Evolutionary conservation across 2,797 vertebrate species (phyloP).

Genomic region (Sebastes hopkinsi): DNA sequence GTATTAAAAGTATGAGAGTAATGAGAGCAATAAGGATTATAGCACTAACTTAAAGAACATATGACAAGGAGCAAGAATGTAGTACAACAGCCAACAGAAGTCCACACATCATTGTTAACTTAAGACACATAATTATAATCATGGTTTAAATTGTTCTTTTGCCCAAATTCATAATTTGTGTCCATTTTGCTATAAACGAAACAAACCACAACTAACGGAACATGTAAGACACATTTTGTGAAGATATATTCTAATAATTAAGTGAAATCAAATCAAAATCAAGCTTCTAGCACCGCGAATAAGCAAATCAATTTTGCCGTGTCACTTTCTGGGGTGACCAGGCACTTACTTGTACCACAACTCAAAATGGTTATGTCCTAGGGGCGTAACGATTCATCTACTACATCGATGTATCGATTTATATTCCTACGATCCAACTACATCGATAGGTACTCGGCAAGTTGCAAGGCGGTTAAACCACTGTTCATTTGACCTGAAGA

Average conservation of each 20-base stretch:
- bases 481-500: too few relatives aligned
- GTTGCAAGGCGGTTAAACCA: too few relatives aligned
- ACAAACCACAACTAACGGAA: background rate
- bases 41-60: background rate
- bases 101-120: background rate
- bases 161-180: background rate
- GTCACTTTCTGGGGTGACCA: background rate
- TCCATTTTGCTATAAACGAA: background rate
- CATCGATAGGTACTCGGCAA: too few relatives aligned
- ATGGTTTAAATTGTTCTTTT: background rate
- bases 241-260: background rate
- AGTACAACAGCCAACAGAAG: background rate
- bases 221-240: background rate
- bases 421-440: too few relatives aligned
- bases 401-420: too few relatives aligned
- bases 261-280: background rate
- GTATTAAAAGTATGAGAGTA: slow-evolving; percentile 17
- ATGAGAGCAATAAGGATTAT: background rate
- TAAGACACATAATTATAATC: background rate
- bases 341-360: background rate
- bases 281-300: background rate
- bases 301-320: background rate
- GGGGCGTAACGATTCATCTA: too few relatives aligned
- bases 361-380: background rate
- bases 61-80: background rate